Percentiles rank a stretch among this genome's conserved stretches.
Evolutionary conservation across 1,140 invertebrate species (phyloP).

Genomic region (Caenorhabditis elegans): WBcel235 BX284602.5:11309501-11310000

Average conservation of each 20-base stretch:
- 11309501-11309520: too few species aligned
- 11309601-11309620: conserved; percentile 37
- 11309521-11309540: not conserved
- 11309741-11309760: conserved; percentile 71
- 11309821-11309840: too few species aligned
- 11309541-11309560: not conserved
- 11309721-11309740: conserved; percentile 66
- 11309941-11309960: too few species aligned
- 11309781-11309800: conserved; percentile 68
- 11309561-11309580: conserved; percentile 36
- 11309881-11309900: too few species aligned
- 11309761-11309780: conserved; percentile 70
- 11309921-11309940: too few species aligned
- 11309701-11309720: conserved; percentile 42
- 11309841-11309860: too few species aligned
- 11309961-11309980: too few species aligned
- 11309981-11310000: too few species aligned
- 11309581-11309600: conserved; percentile 29
- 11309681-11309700: conserved; percentile 31
- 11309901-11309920: too few species aligned
- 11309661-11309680: conserved; percentile 47
- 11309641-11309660: conserved; percentile 52
- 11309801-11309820: conserved; percentile 56
- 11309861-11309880: too few species aligned
- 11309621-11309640: conserved; percentile 50